Base-by-base conservation (phyloP, 2,797 vertebrate genomes). In the Ctenopoma kingsleyae region DNA sequence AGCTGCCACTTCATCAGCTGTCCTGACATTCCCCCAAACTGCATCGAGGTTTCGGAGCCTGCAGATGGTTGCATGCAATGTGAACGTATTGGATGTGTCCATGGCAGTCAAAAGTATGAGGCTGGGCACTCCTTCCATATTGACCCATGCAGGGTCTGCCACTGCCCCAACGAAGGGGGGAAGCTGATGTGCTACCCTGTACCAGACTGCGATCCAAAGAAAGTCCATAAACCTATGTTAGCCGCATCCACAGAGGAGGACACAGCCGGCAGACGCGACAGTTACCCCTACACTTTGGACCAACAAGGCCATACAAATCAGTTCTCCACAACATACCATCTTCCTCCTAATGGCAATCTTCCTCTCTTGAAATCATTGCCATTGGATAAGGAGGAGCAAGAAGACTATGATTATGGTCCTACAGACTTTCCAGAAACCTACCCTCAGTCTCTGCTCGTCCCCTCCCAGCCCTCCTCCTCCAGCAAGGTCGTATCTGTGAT, bases 1-100 rank as follows among this genome's bases (percentile, higher is more conserved):
- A 96, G 95, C 90, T 99, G 98, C 80, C 93, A 96, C 87, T 99
- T 97, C 83, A 98, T 98, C 89, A 95, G 95, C 56, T 99, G 98
- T 74, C 97, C 97, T 0, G 97, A 99, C 23, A 77, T 98, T 63
- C 96, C 97, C 0, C 87, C 95, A 0, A 97, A 99, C 89, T 99
- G 98, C 90, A 96, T 99, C 0, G 95, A 97, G 9, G 69, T 96
- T 0, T 88, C 92, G 4, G 94, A 96, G 65, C 96, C 94, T 0
- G 84, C 87, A 0, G 97, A 99, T 0, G 95, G 95, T 0, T 99
- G 98, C 27, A 87, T 91, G 0, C 95, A 98, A 70, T 99, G 98
- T 0, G 93, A 96, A 57, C 94, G 94, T 2, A 84, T 98, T 9
- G 98, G 98, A 44, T 99, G 98, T 6, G 36, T 95, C 53, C 91